Evolutionary conservation across 1,140 invertebrate genomes (phyloP), one percentile per base, ranked within the genome.

Genomic region (Stegodyphus dumicola): DNA sequence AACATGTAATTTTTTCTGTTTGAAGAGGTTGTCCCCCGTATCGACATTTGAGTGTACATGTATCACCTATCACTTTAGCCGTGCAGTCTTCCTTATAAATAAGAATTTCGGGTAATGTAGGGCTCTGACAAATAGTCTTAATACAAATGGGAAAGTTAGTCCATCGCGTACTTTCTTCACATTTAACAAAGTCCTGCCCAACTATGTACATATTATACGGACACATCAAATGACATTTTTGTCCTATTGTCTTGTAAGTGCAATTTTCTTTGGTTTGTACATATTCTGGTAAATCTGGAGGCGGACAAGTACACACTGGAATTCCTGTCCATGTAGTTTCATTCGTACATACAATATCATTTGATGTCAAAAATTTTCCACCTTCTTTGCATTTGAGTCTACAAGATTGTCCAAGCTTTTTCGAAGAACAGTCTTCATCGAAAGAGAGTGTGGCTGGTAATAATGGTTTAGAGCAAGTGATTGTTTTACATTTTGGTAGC

Each of bases 11-110:
- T 48, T 75, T 54, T 5, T 11, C 0, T 64, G 7, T n/a, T 17
- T 71, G 11, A 69, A 11, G n/a, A 79, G 9, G 6, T 80, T 51
- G 7, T 54, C 67, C n/a, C 67, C 67, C n/a, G 67, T 64, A 9
- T n/a, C 65, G 64, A 18, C 75, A 77, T 10, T 7, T 13, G 4
- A 77, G 9, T 4, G 48, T 11, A 49, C 75, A 77, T 7, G 6
- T 64, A 48, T 77, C 75, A 49, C 56, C 56, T 10, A 60, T 15
- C 9, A 15, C 9, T 60, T 60, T 60, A 15, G 15, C 9, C 9
- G 56, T 10, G 15, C 56, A 60, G 15, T 60, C 15, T 9, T 60
- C 15, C 15, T 60, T 60, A 10, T 10, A 15, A 9, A 60, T 10
- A 10, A 60, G 15, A 60, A 60, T 10, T 60, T 9, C 9, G 15